Conservation (phyloP, 2,888 invertebrate species). For the Chloromyia formosa region DNA sequence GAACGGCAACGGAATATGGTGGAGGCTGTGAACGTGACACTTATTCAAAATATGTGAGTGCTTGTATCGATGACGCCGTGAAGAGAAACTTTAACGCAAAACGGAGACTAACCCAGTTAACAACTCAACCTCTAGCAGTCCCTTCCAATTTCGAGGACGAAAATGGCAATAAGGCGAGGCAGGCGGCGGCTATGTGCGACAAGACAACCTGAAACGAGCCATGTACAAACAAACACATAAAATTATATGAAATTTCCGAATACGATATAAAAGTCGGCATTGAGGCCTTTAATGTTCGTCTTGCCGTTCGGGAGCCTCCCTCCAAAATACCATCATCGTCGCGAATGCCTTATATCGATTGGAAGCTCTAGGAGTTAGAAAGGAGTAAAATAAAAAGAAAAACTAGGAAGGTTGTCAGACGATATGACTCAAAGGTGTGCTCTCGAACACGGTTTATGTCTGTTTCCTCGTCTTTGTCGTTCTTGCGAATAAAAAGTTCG, state of each 20-base stretch:
- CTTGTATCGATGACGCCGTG: slow-evolving; percentile 38
- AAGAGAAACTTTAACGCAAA: slow-evolving; percentile 31
- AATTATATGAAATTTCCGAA: slow-evolving; percentile 46
- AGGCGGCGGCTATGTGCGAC: not conserved
- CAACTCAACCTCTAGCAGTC: slow-evolving; percentile 1
- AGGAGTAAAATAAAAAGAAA: not conserved
- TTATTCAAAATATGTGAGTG: slow-evolving; percentile 45
- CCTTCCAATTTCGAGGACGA: not conserved
- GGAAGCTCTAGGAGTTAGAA: slow-evolving; percentile 4
- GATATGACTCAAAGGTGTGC: slow-evolving; percentile 29
- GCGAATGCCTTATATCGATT: slow-evolving; percentile 31
- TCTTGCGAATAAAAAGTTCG: not conserved
- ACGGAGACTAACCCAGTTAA: slow-evolving; percentile 30
- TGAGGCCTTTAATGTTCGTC: slow-evolving; percentile 42
- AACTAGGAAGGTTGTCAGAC: slow-evolving; percentile 24
- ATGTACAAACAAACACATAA: slow-evolving; percentile 44
- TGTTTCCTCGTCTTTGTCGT: not conserved
- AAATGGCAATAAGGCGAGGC: not conserved
- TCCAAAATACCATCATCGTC: not conserved
- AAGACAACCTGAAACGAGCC: slow-evolving; percentile 23
- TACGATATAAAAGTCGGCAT: slow-evolving; percentile 45
- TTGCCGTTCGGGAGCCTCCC: slow-evolving; percentile 12
- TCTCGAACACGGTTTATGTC: slow-evolving; percentile 9
- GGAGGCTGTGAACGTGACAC: slow-evolving; percentile 39
- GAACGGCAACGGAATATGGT: not conserved